Base-by-base conservation (phyloP, 2,888 invertebrate genomes). In the Dynastes grantii region DNA sequence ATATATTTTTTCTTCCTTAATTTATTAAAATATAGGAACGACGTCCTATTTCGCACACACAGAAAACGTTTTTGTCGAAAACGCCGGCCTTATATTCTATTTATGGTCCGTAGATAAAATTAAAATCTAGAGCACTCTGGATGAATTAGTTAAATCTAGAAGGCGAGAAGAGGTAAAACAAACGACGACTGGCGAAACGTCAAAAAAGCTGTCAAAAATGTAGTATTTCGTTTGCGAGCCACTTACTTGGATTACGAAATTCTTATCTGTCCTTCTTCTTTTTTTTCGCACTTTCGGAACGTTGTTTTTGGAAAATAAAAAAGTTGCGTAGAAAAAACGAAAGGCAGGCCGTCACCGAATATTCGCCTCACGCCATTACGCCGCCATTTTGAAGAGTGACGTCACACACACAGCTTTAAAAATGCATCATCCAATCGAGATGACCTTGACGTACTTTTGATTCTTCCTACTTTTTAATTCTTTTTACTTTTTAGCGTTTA, bases 331-430 rank as follows among this genome's bases (percentile, higher is more conserved):
- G 51, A 51, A 68, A 68, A 68, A 22, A 29, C 27, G 49, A 49
- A 49, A 49, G 16, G 29, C 49, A 68, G 29, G 49, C 51, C 55
- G 32, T 71, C 73, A 61, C 53, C 51, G 63, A 61, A 76, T 76
- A 78, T 77, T 51, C 53, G 22, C 27, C 64, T 63, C 65, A 71
- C 51, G 71, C 77, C 70, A 80, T 78, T 76, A 76, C 79, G 64
- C 79, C 78, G 81, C 81, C 81, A 81, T 81, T 70, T 81, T 81
- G 58, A 29, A 58, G 16, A 64, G 58, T 81, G 81, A 81, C 81
- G 81, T 81, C 81, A 81, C 76, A 9, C 55, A 9, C 40, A 22
- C 37, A 8, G 45, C 32, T 45, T 67, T 68, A 64, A 73, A 78
- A 75, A 75, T 78, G 45, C 40, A 64, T 78, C 75, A 75, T 73